Percentiles rank a stretch among this genome's conserved stretches.
phyloP scores from a whole-genome alignment of 92 coral and sea anemone species.

The Umimayanthus chanpuru region DNA sequence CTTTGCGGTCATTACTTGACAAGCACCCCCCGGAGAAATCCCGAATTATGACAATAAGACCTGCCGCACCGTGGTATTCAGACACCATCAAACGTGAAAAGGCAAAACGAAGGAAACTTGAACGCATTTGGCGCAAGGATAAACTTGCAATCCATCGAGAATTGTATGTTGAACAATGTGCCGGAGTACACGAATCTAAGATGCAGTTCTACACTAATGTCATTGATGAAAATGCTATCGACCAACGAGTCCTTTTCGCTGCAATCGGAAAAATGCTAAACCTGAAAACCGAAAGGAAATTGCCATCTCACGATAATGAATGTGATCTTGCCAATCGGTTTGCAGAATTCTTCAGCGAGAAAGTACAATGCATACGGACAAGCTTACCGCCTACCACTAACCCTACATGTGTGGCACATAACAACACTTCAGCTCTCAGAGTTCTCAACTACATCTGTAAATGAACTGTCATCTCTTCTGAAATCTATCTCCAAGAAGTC shows the following conservation, averaged over 20 bases:
- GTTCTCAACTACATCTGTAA: constrained; percentile 49
- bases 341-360: constrained; percentile 54
- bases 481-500: constrained; percentile 53
- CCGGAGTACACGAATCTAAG: constrained; percentile 43
- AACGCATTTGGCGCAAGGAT: constrained; percentile 43
- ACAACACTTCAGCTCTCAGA: constrained; percentile 32
- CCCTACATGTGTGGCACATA: constrained; percentile 23
- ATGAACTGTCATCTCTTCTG: constrained; percentile 63
- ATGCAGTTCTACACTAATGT: constrained; percentile 45
- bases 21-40: constrained; percentile 51
- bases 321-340: constrained; percentile 48
- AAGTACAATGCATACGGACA: constrained; percentile 40
- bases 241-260: constrained; percentile 41
- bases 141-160: constrained; percentile 43
- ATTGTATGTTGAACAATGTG: constrained; percentile 43
- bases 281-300: constrained; percentile 51
- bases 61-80: constrained; percentile 47
- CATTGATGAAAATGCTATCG: constrained; percentile 46
- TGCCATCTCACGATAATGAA: constrained; percentile 34
- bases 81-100: constrained; percentile 30
- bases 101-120: constrained; percentile 35
- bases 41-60: constrained; percentile 46
- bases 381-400: constrained; percentile 32
- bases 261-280: constrained; percentile 42
- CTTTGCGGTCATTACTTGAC: constrained; percentile 52